Base-by-base conservation (phyloP, 2,113 vertebrate species). In the Forbesichthys papilliferus region DNA sequence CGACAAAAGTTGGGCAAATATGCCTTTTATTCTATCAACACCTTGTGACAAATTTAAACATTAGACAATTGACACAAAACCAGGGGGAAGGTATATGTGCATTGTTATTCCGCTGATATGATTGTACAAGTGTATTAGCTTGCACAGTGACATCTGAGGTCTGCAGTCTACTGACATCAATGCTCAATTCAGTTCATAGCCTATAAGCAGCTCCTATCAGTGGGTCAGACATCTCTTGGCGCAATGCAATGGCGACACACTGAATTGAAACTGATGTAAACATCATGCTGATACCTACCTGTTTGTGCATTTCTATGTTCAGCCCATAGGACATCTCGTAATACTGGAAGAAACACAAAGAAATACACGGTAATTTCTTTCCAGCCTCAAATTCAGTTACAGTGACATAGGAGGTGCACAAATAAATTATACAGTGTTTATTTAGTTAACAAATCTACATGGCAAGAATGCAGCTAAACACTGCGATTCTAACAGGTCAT, bases 231-330 rank as follows among this genome's bases (percentile, higher is more conserved):
- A 67, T 81, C 59, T 65, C 75, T 71, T 36, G 56, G 77, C 73
- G 20, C 51, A 14, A 62, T 36, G 54, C 52, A 76, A 80, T 80
- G 63, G 55, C 76, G 72, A 3, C 33, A 48, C 77, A 68, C 36
- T 51, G 69, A 74, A 70, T 74, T 27, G 27, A 69, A 73, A 68
- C 12, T 16, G 13, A 57, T 27, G 18, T 46, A 71, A 75, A 47
- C 51, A 77, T 49, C 61, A 64, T 60, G 48, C 70, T 12, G 79
- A 63, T 27, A 86, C 91, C 46, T 90, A 93, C 92, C 92, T 99
- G 97, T 88, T 99, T 99, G 93, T 99, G 97, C 97, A 99, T 98
- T 86, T 99, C 97, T 77, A 99, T 99, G 88, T 99, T 99, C 92
- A 99, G 91, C 71, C 97, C 97, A 3, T 99, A 99, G 68, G 96